Conservation (phyloP, 1,140 invertebrate genomes). For the Anastrepha ludens region DNA sequence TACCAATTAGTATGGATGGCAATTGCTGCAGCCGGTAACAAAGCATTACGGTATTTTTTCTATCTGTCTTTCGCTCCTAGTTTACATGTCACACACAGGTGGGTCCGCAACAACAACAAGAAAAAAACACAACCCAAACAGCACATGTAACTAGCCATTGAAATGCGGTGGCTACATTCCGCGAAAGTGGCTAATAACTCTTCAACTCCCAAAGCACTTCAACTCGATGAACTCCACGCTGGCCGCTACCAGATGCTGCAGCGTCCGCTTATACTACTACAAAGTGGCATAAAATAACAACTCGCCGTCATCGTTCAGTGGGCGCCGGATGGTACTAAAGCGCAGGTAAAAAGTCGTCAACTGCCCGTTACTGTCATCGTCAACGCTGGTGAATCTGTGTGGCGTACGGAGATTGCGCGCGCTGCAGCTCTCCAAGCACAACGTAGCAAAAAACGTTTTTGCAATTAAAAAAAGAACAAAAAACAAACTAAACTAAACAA, state of each 20-base stretch:
- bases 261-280: neutral
- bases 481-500: constrained; percentile 16
- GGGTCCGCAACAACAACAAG: constrained; percentile 10
- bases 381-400: neutral
- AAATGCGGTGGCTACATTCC: constrained; percentile 48
- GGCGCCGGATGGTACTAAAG: constrained; percentile 45
- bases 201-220: constrained; percentile 47
- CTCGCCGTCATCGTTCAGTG: constrained; percentile 25
- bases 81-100: constrained; percentile 52
- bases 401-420: neutral
- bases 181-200: constrained; percentile 50
- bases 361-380: constrained; percentile 44
- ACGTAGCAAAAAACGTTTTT: neutral
- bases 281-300: constrained; percentile 48
- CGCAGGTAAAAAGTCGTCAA: constrained; percentile 50
- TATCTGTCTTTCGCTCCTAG: constrained; percentile 5
- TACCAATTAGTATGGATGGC: constrained; percentile 25
- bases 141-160: neutral
- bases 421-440: neutral
- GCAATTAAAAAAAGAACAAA: constrained; percentile 19
- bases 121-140: neutral
- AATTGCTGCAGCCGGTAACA: neutral
- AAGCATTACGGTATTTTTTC: neutral
- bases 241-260: neutral
- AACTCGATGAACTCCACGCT: neutral